Percentiles rank a stretch among this genome's conserved stretches.
phyloP scores from a whole-genome alignment of 2,797 vertebrate genomes.

The Serranus cabrilla region DNA sequence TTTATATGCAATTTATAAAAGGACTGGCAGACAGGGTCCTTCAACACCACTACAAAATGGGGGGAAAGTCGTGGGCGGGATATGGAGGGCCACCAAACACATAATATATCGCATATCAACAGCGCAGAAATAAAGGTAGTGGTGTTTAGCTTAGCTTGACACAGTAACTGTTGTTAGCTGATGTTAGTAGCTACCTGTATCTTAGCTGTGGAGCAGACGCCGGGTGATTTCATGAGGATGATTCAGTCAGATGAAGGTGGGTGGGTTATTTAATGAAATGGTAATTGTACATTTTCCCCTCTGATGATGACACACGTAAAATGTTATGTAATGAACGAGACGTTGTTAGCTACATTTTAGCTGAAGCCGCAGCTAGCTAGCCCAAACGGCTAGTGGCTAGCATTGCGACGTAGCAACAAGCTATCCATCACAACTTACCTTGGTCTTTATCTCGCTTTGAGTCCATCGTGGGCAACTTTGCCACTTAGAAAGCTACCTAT shows the following conservation, averaged over 20 bases:
- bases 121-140: neutral
- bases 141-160: conserved; percentile 21
- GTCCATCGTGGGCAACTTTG: conserved; percentile 79
- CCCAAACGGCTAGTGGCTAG: conserved; percentile 58
- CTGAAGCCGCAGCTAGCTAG: conserved; percentile 45
- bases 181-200: conserved; percentile 27
- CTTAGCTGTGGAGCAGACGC: conserved; percentile 18
- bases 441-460: conserved; percentile 85
- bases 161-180: conserved; percentile 31
- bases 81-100: neutral
- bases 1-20: neutral
- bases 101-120: neutral
- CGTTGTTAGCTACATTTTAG: conserved; percentile 14
- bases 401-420: conserved; percentile 75
- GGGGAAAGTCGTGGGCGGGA: neutral
- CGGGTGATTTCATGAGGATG: conserved; percentile 26
- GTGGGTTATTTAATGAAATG: conserved; percentile 36
- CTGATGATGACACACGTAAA: conserved; percentile 21
- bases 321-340: conserved; percentile 18
- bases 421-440: conserved; percentile 80
- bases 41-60: neutral
- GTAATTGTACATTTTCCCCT: neutral
- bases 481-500: conserved; percentile 18
- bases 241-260: conserved; percentile 42
- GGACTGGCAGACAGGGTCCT: neutral